phyloP scores from a whole-genome alignment of 1,140 invertebrate genomes.

The Leptopilina clavipes region DNA sequence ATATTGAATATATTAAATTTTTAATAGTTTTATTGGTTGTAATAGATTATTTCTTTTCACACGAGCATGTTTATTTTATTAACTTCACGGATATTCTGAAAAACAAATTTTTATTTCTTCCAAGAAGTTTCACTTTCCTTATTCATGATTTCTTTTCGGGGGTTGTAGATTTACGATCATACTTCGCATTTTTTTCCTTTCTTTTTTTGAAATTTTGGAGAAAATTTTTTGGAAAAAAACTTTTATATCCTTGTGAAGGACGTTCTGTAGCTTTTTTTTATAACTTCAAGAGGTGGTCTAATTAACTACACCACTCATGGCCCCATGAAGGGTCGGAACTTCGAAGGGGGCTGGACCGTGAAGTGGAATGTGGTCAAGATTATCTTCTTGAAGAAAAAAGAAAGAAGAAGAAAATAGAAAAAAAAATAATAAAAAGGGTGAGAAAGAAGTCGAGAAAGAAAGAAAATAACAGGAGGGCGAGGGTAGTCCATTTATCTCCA shows the following conservation, averaged over 20 bases:
- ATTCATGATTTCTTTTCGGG: too few species aligned
- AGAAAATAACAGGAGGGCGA: slow-evolving; percentile 1
- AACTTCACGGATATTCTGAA: too few species aligned
- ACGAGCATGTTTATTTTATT: too few species aligned
- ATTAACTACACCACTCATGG: slow-evolving; percentile 1
- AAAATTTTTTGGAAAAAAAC: background rate
- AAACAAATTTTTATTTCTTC: too few species aligned
- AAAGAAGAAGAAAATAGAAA: background rate
- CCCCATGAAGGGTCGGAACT: background rate
- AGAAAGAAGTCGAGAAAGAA: background rate
- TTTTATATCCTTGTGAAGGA: slow-evolving; percentile 12
- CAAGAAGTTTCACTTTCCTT: too few species aligned
- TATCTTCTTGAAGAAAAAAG: background rate
- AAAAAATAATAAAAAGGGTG: slow-evolving; percentile 14
- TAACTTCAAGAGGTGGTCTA: slow-evolving; percentile 8
- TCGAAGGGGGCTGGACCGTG: background rate
- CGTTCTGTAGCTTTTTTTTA: background rate
- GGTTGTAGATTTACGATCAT: too few species aligned
- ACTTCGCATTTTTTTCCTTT: too few species aligned
- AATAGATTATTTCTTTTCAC: too few species aligned
- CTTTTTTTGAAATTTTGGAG: background rate
- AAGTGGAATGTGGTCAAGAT: slow-evolving; percentile 19
- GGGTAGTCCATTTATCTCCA: background rate
- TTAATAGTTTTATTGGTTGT: too few species aligned
- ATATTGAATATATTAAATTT: too few species aligned